phyloP scores from a whole-genome alignment of 1,140 invertebrate genomes.

The Cataglyphis hispanica region DNA sequence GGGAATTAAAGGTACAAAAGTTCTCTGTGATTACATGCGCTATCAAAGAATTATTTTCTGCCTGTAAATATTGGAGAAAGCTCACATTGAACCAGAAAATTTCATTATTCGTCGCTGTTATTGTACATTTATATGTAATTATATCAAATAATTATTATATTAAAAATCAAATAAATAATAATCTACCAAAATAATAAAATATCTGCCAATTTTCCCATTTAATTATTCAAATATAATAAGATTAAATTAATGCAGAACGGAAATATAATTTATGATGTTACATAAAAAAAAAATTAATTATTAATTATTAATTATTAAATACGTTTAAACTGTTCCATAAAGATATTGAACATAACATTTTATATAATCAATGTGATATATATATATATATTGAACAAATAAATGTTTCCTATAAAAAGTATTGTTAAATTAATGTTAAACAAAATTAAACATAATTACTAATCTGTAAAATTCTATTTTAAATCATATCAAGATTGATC shows the following conservation, averaged over 20 bases:
- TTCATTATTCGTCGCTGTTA: neutral
- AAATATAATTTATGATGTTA: neutral
- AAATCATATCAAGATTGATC: neutral
- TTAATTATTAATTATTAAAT: constrained; percentile 15
- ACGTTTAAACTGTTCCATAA: neutral
- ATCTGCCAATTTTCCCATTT: too few species aligned
- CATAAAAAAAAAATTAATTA: neutral
- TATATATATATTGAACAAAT: too few species aligned
- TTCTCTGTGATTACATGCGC: neutral
- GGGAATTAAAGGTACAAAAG: neutral
- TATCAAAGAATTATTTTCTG: constrained; percentile 15
- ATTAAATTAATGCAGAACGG: neutral
- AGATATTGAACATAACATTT: neutral
- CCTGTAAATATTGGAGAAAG: neutral
- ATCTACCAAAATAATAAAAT: too few species aligned
- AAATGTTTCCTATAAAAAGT: too few species aligned
- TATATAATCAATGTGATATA: neutral
- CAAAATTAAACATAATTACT: neutral
- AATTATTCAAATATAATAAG: neutral
- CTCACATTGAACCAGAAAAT: neutral
- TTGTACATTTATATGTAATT: neutral
- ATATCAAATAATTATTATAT: neutral
- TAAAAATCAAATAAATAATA: neutral
- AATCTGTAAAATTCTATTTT: neutral
- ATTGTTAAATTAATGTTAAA: too few species aligned